phyloP scores from a whole-genome alignment of 1,140 invertebrate species.

The Maniola jurtina region DNA sequence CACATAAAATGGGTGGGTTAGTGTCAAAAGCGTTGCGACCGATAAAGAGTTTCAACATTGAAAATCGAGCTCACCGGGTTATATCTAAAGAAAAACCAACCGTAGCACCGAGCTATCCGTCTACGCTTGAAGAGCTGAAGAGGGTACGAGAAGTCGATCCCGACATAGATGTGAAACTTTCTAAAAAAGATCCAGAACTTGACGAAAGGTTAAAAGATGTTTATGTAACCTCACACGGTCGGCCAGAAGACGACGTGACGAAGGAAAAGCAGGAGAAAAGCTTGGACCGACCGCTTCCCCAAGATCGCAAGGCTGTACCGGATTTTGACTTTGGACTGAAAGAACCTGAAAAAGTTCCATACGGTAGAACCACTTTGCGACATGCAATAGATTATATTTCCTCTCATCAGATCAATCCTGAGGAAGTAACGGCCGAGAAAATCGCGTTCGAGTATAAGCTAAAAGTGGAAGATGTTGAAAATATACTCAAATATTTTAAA shows the following conservation, averaged over 20 bases:
- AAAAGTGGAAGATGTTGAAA: constrained; percentile 78
- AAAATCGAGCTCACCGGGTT: constrained; percentile 84
- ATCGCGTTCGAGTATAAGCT: constrained; percentile 85
- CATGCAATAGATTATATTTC: constrained; percentile 81
- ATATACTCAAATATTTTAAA: constrained; percentile 67
- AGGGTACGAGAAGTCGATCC: constrained; percentile 81
- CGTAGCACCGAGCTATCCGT: constrained; percentile 82
- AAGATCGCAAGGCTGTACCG: constrained; percentile 42
- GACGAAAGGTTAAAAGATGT: constrained; percentile 83
- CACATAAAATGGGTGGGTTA: constrained; percentile 74
- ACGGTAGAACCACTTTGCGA: constrained; percentile 78
- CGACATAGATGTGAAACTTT: constrained; percentile 78
- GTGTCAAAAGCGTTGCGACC: constrained; percentile 62
- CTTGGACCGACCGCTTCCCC: constrained; percentile 47
- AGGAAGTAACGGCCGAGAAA: constrained; percentile 75
- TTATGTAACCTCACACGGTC: constrained; percentile 82
- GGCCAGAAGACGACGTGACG: constrained; percentile 64
- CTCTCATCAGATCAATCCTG: constrained; percentile 81
- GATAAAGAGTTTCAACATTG: constrained; percentile 82
- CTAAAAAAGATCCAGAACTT: constrained; percentile 80
- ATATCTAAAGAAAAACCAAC: constrained; percentile 84
- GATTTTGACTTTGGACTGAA: constrained; percentile 79
- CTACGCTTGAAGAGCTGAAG: constrained; percentile 81
- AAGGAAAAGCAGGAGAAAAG: constrained; percentile 39
- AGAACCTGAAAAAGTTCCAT: constrained; percentile 76